Percentiles rank a stretch among this genome's conserved stretches.
Conservation (phyloP, 2,113 vertebrate species). For the Myotis yumanensis region DNA sequence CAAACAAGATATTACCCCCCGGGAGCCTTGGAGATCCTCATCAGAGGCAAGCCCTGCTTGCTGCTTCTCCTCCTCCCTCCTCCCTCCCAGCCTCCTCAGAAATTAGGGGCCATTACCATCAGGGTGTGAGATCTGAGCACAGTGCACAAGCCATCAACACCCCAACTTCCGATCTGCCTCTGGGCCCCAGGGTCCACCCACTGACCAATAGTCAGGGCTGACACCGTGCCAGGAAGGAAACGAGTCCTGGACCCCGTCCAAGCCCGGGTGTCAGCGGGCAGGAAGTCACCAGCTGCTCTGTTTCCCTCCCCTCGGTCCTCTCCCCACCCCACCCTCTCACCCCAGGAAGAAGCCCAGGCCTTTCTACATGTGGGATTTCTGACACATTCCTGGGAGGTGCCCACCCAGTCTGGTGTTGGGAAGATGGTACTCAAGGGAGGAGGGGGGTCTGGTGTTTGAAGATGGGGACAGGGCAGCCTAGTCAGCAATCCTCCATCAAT, state of each 20-base stretch:
- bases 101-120: constrained; percentile 66
- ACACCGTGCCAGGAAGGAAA: constrained; percentile 15
- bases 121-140: constrained; percentile 47
- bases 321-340: neutral
- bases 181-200: neutral
- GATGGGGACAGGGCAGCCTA: neutral
- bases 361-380: neutral
- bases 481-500: neutral
- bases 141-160: neutral
- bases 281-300: neutral
- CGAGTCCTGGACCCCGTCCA: neutral
- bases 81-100: neutral
- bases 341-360: neutral
- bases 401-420: neutral
- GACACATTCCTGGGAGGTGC: neutral
- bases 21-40: neutral
- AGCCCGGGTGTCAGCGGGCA: neutral
- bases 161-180: neutral
- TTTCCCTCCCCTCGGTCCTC: neutral
- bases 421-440: neutral
- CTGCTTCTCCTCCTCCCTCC: neutral
- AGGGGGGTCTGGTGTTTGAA: neutral
- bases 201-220: neutral
- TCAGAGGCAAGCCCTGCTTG: neutral
- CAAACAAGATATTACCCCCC: neutral